phyloP scores from a whole-genome alignment of 2,888 invertebrate genomes.

The Volucella zonaria region DNA sequence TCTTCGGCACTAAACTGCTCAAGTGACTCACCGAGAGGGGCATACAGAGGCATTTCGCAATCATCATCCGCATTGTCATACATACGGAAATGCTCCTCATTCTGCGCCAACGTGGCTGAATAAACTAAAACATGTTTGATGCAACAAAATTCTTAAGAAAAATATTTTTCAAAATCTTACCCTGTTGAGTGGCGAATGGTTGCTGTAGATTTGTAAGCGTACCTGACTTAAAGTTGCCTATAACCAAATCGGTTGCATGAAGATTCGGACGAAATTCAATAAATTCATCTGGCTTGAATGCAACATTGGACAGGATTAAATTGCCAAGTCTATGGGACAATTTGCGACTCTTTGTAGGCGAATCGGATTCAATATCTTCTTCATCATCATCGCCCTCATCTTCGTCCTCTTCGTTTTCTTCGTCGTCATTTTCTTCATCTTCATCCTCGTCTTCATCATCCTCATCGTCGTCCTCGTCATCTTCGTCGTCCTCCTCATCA shows the following conservation, averaged over 20 bases:
- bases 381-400: slow-evolving; percentile 75
- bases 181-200: slow-evolving; percentile 77
- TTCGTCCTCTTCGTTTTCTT: slow-evolving; percentile 73
- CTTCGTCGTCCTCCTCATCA: slow-evolving; percentile 79
- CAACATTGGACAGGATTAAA: slow-evolving; percentile 79
- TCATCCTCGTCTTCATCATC: slow-evolving; percentile 78
- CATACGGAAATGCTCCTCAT: slow-evolving; percentile 77
- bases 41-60: slow-evolving; percentile 78
- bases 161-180: slow-evolving; percentile 59
- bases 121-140: slow-evolving; percentile 63
- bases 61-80: slow-evolving; percentile 77
- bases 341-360: slow-evolving; percentile 78
- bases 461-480: slow-evolving; percentile 78
- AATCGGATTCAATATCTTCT: slow-evolving; percentile 74
- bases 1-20: slow-evolving; percentile 80
- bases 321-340: slow-evolving; percentile 80
- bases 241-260: slow-evolving; percentile 80
- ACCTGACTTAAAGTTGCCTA: slow-evolving; percentile 79
- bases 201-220: slow-evolving; percentile 79
- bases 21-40: slow-evolving; percentile 78
- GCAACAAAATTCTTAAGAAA: slow-evolving; percentile 39
- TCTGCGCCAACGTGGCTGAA: slow-evolving; percentile 76
- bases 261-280: slow-evolving; percentile 81
- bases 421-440: slow-evolving; percentile 76
- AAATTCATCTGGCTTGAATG: slow-evolving; percentile 79